These are phyloP conservation scores for Cromileptes altivelis DNA, from an alignment of 2,113 vertebrate species.

Conservation along the genomic window DNA sequence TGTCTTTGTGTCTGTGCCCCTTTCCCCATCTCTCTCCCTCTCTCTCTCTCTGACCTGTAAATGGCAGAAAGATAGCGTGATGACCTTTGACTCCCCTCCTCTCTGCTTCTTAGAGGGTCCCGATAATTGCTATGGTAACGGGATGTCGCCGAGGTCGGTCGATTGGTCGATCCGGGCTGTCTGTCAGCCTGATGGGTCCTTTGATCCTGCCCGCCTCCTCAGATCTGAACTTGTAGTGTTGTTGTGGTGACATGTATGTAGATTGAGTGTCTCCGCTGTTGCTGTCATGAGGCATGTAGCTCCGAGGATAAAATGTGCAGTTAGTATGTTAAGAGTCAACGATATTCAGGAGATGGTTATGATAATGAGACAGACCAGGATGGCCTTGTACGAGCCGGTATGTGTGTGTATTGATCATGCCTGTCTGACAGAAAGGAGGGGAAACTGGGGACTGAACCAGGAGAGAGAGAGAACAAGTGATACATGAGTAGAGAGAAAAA, in stretches of 20 bases:
- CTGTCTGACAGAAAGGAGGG: conserved; percentile 9
- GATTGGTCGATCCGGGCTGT: conserved; percentile 61
- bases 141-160: conserved; percentile 58
- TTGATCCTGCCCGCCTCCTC: conserved; percentile 51
- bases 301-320: conserved; percentile 35
- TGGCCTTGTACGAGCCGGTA: neutral
- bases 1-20: conserved; percentile 72
- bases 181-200: conserved; percentile 53
- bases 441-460: neutral
- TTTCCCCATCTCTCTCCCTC: conserved; percentile 14
- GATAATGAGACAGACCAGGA: conserved; percentile 35
- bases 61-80: conserved; percentile 84
- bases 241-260: conserved; percentile 53
- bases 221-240: conserved; percentile 46
- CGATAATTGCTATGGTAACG: conserved; percentile 86
- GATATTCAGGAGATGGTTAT: conserved; percentile 35
- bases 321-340: conserved; percentile 56
- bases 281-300: conserved; percentile 41
- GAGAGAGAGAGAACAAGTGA: neutral
- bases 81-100: conserved; percentile 81
- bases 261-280: conserved; percentile 49
- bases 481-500: neutral
- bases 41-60: conserved; percentile 79
- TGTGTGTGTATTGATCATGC: conserved; percentile 35
- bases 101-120: conserved; percentile 67